Percentiles rank a stretch among this genome's conserved stretches.
Conservation (phyloP, 2,113 vertebrate species). For the Helogale parvula region DNA sequence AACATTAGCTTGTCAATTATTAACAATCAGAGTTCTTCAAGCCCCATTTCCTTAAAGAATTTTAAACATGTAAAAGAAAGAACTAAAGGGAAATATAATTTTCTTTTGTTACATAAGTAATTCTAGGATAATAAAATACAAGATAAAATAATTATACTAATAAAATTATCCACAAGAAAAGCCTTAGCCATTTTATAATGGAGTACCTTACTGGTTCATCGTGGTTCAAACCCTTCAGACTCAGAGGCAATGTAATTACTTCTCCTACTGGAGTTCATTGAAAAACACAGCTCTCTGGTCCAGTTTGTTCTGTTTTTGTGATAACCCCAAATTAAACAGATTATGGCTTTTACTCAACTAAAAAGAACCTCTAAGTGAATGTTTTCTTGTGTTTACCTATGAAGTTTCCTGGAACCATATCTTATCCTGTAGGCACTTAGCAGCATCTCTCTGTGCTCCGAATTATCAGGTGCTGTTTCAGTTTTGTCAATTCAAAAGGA, state of each 20-base stretch:
- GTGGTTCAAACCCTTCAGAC: neutral
- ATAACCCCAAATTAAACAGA: neutral
- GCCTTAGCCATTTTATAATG: neutral
- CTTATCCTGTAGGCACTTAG: neutral
- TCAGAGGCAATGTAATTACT: neutral
- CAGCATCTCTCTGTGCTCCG: neutral
- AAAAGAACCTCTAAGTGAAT: neutral
- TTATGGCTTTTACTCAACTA: neutral
- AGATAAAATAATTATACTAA: constrained; percentile 26
- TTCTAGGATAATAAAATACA: constrained; percentile 37
- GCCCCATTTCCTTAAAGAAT: neutral
- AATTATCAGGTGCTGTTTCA: neutral
- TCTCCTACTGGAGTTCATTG: neutral
- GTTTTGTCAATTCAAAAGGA: neutral
- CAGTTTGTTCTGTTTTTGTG: neutral
- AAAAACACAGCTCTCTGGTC: neutral
- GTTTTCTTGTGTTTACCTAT: neutral
- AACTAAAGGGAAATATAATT: neutral
- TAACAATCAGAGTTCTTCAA: constrained; percentile 62
- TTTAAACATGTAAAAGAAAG: constrained; percentile 17
- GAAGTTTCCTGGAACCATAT: neutral
- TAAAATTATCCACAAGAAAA: neutral
- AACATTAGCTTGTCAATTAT: constrained; percentile 56
- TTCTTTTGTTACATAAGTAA: neutral
- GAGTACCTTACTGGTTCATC: neutral